A percentile compares a stretch with the other conserved stretches of the same genome.
Evolutionary conservation across 2,113 vertebrate species (phyloP).

Genomic region (Trochalopteron elliotii): DNA sequence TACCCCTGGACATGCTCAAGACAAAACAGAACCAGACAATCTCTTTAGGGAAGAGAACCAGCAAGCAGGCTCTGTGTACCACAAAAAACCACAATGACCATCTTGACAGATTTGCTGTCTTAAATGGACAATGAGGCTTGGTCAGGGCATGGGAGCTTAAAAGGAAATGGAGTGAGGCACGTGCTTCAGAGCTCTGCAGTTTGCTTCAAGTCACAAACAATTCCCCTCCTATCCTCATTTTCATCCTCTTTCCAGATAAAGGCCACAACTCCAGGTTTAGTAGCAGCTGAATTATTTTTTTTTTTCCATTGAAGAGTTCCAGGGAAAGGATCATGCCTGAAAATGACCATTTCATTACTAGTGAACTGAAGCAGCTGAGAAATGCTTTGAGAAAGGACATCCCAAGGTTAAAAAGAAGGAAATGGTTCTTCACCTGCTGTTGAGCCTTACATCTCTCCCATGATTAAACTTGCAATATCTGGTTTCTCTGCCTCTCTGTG

Average conservation of each 20-base stretch:
- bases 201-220: neutral
- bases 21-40: neutral
- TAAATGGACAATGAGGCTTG: neutral
- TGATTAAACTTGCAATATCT: neutral
- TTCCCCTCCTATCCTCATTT: neutral
- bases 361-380: neutral
- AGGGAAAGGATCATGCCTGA: neutral
- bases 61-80: neutral
- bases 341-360: neutral
- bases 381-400: neutral
- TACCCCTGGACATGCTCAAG: neutral
- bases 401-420: neutral
- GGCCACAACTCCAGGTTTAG: neutral
- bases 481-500: neutral
- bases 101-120: neutral
- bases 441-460: fast-evolving
- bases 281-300: neutral
- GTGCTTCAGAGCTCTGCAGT: neutral
- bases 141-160: fast-evolving
- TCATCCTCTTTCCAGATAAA: neutral
- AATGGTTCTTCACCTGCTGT: neutral
- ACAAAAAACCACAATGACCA: neutral
- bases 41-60: neutral
- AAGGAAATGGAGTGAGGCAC: neutral
- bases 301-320: neutral